Conservation (phyloP, 53 echinoderm and acorn worm genomes). For the Henricia sp. region DNA sequence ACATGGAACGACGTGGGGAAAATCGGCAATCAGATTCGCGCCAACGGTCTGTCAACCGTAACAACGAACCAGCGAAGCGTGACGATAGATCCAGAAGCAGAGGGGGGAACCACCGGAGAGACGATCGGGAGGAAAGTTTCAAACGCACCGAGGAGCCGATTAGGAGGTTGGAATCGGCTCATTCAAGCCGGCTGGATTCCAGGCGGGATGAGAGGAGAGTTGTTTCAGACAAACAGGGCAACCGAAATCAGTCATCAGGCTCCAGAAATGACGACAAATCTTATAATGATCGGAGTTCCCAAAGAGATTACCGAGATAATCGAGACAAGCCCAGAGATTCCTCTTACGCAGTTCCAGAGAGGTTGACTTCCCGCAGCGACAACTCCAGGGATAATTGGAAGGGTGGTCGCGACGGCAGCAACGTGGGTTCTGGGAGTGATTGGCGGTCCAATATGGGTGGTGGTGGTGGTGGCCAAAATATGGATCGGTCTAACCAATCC, state of each 20-base stretch:
- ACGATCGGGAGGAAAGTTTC: conserved; percentile 29
- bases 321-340: conserved; percentile 40
- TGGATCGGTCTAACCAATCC: conserved; percentile 5
- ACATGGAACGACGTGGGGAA: conserved; percentile 11
- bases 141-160: conserved; percentile 30
- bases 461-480: conserved; percentile 29
- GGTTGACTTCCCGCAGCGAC: conserved; percentile 24
- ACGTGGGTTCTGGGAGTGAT: not conserved
- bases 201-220: conserved; percentile 58
- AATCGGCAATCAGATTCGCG: conserved; percentile 15
- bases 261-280: conserved; percentile 3
- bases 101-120: conserved; percentile 42
- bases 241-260: conserved; percentile 28
- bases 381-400: conserved; percentile 50
- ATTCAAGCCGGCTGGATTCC: conserved; percentile 9
- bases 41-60: conserved; percentile 31
- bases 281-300: conserved; percentile 5
- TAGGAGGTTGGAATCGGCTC: conserved; percentile 16
- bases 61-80: conserved; percentile 30
- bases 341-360: not conserved
- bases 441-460: conserved; percentile 18
- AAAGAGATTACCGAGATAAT: conserved; percentile 41
- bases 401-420: conserved; percentile 24
- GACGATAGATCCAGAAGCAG: conserved; percentile 43
- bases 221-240: conserved; percentile 8